Conservation (phyloP, 2,797 vertebrate genomes). For the Alosa sapidissima region DNA sequence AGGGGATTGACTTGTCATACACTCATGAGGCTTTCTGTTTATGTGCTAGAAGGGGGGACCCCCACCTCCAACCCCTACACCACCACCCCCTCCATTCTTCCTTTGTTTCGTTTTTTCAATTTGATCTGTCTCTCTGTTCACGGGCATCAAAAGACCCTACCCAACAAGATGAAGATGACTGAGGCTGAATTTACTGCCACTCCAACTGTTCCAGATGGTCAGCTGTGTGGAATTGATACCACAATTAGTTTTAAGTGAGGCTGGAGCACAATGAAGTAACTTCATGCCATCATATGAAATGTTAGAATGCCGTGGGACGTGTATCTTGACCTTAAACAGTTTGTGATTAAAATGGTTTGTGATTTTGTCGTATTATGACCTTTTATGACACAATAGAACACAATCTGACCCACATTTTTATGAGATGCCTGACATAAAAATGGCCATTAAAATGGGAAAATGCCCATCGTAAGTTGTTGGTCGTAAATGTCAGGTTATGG, state of each 20-base stretch:
- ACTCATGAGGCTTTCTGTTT: constrained; percentile 28
- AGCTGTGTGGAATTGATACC: constrained; percentile 9
- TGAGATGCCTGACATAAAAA: neutral
- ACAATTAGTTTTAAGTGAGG: neutral
- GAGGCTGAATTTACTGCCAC: constrained; percentile 13
- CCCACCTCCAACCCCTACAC: neutral
- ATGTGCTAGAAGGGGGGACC: neutral
- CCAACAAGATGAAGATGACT: constrained; percentile 32
- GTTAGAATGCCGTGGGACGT: neutral
- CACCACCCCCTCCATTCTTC: neutral
- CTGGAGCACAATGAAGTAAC: neutral
- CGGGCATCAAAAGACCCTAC: neutral
- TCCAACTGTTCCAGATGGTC: constrained; percentile 34
- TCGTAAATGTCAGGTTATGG: constrained; percentile 6
- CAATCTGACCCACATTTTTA: constrained; percentile 3
- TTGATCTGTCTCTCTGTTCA: neutral
- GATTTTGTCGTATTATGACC: neutral
- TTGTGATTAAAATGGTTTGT: constrained; percentile 15
- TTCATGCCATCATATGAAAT: neutral
- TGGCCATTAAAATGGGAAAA: neutral
- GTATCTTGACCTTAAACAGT: neutral
- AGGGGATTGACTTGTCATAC: constrained; percentile 40
- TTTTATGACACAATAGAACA: neutral
- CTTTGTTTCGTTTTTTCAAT: neutral
- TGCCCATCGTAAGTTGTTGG: neutral